A percentile compares a stretch with the other conserved stretches of the same genome.
phyloP scores from a whole-genome alignment of 2,797 vertebrate genomes.

The Oreortyx pictus region DNA sequence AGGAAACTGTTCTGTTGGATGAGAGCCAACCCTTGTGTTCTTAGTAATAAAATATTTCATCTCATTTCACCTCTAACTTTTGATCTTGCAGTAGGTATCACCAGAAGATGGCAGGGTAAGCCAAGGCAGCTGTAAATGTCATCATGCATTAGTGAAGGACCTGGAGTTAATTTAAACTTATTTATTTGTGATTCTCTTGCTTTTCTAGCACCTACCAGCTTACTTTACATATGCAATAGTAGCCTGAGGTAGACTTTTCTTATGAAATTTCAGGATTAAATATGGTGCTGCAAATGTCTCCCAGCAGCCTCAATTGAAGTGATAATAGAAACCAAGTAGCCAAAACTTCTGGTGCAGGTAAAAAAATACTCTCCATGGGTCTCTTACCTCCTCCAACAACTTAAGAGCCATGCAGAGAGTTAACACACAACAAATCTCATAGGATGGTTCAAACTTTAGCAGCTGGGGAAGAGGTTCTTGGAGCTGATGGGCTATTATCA shows the following conservation, averaged over 20 bases:
- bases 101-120: conserved; percentile 77
- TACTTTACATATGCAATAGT: conserved; percentile 15
- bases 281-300: background rate
- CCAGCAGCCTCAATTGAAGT: conserved; percentile 12
- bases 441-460: background rate
- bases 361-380: background rate
- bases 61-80: conserved; percentile 66
- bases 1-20: conserved; percentile 42
- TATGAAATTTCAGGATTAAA: conserved; percentile 34
- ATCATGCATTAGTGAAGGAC: conserved; percentile 34
- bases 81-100: conserved; percentile 70
- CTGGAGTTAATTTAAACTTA: conserved; percentile 63
- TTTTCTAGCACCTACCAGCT: conserved; percentile 55
- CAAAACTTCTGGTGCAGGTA: background rate
- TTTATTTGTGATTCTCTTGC: conserved; percentile 51
- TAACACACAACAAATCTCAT: background rate
- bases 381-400: background rate
- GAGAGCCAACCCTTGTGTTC: conserved; percentile 46
- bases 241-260: conserved; percentile 32
- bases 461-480: background rate
- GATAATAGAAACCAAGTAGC: conserved; percentile 3
- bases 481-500: background rate
- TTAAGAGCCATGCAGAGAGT: background rate
- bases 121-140: conserved; percentile 74
- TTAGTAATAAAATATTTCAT: conserved; percentile 63